phyloP scores from a whole-genome alignment of 2,797 vertebrate genomes.

The Hylomyscus alleni region DNA sequence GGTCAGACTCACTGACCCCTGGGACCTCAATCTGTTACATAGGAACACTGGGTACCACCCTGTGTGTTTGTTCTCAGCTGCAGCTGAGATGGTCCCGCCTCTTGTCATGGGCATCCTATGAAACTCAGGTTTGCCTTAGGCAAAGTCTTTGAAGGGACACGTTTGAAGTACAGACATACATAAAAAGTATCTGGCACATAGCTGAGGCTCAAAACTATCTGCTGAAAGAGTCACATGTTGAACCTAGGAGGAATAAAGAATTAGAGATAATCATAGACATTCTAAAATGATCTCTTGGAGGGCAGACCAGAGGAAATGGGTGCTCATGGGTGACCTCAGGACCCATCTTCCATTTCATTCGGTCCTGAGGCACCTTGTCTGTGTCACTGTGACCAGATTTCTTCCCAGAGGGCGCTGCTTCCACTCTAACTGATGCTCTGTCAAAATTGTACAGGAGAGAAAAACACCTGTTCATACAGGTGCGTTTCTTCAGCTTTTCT shows the following conservation, averaged over 20 bases:
- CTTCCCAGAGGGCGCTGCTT: too few relatives aligned
- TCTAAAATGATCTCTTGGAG: constrained; percentile 16
- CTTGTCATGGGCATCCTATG: background rate
- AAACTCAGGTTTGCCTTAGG: background rate
- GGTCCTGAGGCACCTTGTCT: background rate
- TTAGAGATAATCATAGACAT: background rate
- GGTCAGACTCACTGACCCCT: background rate
- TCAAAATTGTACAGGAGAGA: background rate
- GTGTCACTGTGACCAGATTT: background rate
- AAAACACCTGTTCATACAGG: background rate
- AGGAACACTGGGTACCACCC: background rate
- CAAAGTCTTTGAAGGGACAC: background rate
- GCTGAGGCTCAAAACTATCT: background rate
- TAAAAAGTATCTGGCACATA: background rate
- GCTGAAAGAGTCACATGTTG: background rate
- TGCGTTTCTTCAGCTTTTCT: background rate
- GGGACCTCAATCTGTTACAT: background rate
- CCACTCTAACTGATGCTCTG: background rate
- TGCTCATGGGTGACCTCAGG: rapidly evolving
- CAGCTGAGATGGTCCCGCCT: background rate
- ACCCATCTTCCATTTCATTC: background rate
- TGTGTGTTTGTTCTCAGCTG: background rate
- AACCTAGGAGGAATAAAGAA: background rate
- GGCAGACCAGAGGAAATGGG: background rate
- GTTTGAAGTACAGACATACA: background rate